Evolutionary conservation across 2,888 invertebrate species (phyloP), one percentile per base, ranked within the genome.

Genomic region (Clistopyga incitator): DNA sequence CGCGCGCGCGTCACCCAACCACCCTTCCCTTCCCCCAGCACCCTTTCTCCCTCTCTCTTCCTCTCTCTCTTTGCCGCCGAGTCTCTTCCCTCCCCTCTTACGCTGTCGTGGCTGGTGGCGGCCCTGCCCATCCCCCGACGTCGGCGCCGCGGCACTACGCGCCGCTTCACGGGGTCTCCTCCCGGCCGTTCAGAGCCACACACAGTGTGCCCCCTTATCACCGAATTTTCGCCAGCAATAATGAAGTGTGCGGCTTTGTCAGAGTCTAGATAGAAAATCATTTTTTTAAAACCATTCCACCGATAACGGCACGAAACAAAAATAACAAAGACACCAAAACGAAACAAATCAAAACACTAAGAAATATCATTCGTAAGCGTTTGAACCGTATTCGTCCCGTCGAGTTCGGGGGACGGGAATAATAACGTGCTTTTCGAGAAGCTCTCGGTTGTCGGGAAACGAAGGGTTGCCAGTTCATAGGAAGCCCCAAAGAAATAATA

Each of bases 91-190:
- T 77, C 77, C 82, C 81, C 82, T 78, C 79, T 70, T 47, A 81
- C 84, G 83, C 84, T 84, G 83, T 78, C 82, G 83, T 83, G 65
- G 84, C 82, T 80, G 84, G 77, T 80, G 83, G 82, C 80, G 77
- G 83, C 82, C 84, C 80, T 82, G 84, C 82, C 84, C 84, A 80
- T 85, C 79, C 84, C 84, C 82, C 54, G 82, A 79, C 72, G 77
- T 82, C 79, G 79, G 82, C 80, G 84, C 84, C 80, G 77, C 80
- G 65, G 71, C 42, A 82, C 76, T 84, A 76, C 79, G 76, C 76
- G 79, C 80, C 77, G 78, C 81, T 81, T 81, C 71, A 59, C 81
- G 84, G 84, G 81, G 54, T 81, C 38, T 38, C 74, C 61, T 75
- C 84, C 81, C 82, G 68, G 74, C 42, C 74, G 74, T 74, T 78